phyloP scores from a whole-genome alignment of 2,888 invertebrate genomes.

The Hedychridium roseum region DNA sequence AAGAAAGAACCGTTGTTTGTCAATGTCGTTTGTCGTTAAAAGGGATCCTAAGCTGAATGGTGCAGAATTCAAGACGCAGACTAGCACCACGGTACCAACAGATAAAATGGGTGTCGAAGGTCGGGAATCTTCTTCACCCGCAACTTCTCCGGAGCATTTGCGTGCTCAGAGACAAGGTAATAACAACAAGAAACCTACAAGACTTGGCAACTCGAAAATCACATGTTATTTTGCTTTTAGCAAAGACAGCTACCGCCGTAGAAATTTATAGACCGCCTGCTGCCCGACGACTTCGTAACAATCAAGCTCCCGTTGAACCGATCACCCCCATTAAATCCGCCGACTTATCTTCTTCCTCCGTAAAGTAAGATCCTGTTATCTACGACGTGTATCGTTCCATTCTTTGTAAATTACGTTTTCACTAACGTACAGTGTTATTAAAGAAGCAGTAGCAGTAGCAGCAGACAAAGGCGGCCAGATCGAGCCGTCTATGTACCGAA shows the following conservation, averaged over 20 bases:
- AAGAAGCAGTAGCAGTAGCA: conserved; percentile 33
- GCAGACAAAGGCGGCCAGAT: conserved; percentile 72
- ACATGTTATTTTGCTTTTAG: no score
- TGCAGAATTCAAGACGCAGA: conserved; percentile 36
- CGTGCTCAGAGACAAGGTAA: conserved; percentile 51
- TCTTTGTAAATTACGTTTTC: no score
- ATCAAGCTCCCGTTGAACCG: conserved; percentile 15
- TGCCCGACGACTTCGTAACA: conserved; percentile 44
- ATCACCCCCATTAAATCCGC: no score
- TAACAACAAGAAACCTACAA: no score
- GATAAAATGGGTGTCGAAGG: conserved; percentile 55
- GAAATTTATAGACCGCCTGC: conserved; percentile 68
- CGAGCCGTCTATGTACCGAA: conserved; percentile 82
- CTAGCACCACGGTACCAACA: conserved; percentile 25
- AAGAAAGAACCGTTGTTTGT: conserved; percentile 5
- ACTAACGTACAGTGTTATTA: not conserved
- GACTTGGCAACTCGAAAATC: no score
- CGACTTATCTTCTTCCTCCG: conserved; percentile 18
- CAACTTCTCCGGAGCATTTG: conserved; percentile 49
- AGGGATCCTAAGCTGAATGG: conserved; percentile 55
- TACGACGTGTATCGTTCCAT: no score
- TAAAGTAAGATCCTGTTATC: conserved; percentile 31
- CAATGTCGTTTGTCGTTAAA: conserved; percentile 7
- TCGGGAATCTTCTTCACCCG: conserved; percentile 40
- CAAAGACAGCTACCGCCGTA: conserved; percentile 56